These are phyloP conservation scores for Phrynocephalus vlangalii DNA, from an alignment of 2,797 vertebrate genomes.

Conservation along the genomic window DNA sequence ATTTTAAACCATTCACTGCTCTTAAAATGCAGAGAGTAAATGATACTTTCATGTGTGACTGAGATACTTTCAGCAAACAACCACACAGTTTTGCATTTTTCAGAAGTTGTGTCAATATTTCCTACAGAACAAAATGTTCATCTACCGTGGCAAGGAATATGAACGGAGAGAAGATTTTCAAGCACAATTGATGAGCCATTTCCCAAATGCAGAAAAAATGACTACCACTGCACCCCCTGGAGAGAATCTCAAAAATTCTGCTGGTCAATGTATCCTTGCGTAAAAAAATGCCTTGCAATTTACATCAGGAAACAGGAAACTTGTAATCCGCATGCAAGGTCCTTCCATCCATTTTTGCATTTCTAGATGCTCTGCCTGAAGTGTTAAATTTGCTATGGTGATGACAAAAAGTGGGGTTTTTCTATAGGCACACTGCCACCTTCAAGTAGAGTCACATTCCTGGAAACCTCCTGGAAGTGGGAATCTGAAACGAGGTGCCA, in stretches of 20 bases:
- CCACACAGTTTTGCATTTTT: background rate
- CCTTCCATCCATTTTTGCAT: background rate
- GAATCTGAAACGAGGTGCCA: too few species aligned
- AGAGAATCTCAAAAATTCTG: constrained; percentile 86
- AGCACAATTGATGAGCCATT: constrained; percentile 93
- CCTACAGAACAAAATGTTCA: constrained; percentile 95
- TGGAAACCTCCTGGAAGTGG: too few species aligned
- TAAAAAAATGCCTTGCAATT: background rate
- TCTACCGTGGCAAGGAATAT: constrained; percentile 97
- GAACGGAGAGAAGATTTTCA: constrained; percentile 98
- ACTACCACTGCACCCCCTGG: constrained; percentile 92
- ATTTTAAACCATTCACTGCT: background rate
- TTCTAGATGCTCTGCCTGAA: background rate
- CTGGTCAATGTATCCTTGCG: constrained; percentile 92
- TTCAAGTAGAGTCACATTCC: too few species aligned
- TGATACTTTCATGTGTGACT: background rate
- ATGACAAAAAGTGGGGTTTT: too few species aligned
- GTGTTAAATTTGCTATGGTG: too few species aligned
- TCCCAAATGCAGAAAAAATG: constrained; percentile 91
- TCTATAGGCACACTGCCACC: too few species aligned
- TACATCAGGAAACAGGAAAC: background rate
- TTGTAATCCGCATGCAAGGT: background rate
- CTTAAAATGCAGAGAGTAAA: background rate
- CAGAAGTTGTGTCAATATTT: background rate
- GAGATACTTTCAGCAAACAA: background rate